Percentiles rank a stretch among this genome's conserved stretches.
Evolutionary conservation across 1,140 invertebrate species (phyloP).

Genomic region (Drosophila auraria): DNA sequence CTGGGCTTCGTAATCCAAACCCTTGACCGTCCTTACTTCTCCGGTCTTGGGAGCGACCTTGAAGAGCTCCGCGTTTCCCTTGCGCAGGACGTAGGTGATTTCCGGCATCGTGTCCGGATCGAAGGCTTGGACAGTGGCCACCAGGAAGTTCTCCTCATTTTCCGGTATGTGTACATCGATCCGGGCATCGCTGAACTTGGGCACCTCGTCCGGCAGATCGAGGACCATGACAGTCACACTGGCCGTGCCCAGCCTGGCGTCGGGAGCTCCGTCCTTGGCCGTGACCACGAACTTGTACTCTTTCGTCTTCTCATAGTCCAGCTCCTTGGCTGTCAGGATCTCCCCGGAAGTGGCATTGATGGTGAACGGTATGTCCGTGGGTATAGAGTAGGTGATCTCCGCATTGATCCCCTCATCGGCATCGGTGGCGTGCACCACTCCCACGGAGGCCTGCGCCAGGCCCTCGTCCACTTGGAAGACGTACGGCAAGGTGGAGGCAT

Average conservation of each 20-base stretch:
- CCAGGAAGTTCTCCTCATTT: conserved; percentile 91
- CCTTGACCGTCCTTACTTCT: conserved; percentile 90
- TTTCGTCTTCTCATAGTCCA: conserved; percentile 94
- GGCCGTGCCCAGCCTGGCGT: conserved; percentile 93
- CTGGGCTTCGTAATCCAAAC: conserved; percentile 92
- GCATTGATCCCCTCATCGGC: conserved; percentile 91
- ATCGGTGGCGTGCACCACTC: conserved; percentile 93
- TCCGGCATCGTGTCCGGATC: conserved; percentile 92
- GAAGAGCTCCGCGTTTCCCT: conserved; percentile 92
- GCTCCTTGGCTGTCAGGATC: conserved; percentile 90
- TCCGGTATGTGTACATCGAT: conserved; percentile 93
- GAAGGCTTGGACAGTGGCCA: conserved; percentile 90
- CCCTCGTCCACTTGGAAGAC: conserved; percentile 94
- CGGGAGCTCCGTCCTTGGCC: conserved; percentile 94
- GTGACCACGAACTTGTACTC: conserved; percentile 94
- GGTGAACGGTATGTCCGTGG: conserved; percentile 91
- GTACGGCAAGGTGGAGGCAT: conserved; percentile 89
- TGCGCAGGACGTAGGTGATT: conserved; percentile 93
- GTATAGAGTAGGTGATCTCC: conserved; percentile 89
- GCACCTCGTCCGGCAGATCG: conserved; percentile 94
- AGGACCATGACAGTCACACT: conserved; percentile 91
- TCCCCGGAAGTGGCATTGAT: conserved; percentile 93
- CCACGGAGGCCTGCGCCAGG: conserved; percentile 88
- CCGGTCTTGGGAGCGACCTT: conserved; percentile 92
- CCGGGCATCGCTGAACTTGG: conserved; percentile 90